A percentile compares a stretch with the other conserved stretches of the same genome.
phyloP scores from a whole-genome alignment of 1,140 invertebrate species.

The Paralvinella palmiformis region DNA sequence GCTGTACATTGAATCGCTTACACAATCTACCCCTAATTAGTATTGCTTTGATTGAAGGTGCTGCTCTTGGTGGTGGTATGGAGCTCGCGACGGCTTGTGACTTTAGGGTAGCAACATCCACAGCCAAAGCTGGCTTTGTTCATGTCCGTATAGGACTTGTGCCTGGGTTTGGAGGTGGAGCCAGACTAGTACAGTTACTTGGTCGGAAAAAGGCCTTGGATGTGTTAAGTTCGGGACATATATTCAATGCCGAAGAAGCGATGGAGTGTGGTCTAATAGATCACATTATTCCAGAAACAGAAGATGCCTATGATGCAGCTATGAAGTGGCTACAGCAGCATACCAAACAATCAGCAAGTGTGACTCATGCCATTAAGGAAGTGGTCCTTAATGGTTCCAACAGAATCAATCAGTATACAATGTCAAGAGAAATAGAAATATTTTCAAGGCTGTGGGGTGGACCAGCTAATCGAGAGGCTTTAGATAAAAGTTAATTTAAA shows the following conservation, averaged over 20 bases:
- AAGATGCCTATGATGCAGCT: slow-evolving; percentile 31
- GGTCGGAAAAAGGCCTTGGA: slow-evolving; percentile 51
- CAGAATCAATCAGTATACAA: no score
- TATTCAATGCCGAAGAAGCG: slow-evolving; percentile 46
- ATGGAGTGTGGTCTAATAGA: slow-evolving; percentile 44
- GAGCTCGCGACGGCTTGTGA: slow-evolving; percentile 58
- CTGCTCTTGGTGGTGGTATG: slow-evolving; percentile 59
- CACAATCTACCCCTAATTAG: slow-evolving; percentile 53
- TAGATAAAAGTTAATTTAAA: no score
- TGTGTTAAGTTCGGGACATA: slow-evolving; percentile 47
- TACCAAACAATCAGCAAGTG: slow-evolving; percentile 28
- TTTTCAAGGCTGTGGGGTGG: no score
- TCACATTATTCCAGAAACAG: slow-evolving; percentile 31
- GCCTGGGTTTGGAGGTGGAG: slow-evolving; percentile 58
- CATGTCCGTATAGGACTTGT: slow-evolving; percentile 57
- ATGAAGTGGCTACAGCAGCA: slow-evolving; percentile 45
- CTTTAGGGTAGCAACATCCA: slow-evolving; percentile 52
- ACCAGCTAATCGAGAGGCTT: no score
- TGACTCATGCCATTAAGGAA: slow-evolving; percentile 49
- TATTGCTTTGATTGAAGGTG: slow-evolving; percentile 55
- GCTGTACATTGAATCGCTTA: slow-evolving; percentile 50
- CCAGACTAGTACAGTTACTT: slow-evolving; percentile 49
- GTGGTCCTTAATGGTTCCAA: slow-evolving; percentile 43
- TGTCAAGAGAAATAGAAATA: no score
- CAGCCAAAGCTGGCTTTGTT: slow-evolving; percentile 55